Conservation (phyloP, 2,113 vertebrate genomes). For the Oreochromis niloticus region DNA sequence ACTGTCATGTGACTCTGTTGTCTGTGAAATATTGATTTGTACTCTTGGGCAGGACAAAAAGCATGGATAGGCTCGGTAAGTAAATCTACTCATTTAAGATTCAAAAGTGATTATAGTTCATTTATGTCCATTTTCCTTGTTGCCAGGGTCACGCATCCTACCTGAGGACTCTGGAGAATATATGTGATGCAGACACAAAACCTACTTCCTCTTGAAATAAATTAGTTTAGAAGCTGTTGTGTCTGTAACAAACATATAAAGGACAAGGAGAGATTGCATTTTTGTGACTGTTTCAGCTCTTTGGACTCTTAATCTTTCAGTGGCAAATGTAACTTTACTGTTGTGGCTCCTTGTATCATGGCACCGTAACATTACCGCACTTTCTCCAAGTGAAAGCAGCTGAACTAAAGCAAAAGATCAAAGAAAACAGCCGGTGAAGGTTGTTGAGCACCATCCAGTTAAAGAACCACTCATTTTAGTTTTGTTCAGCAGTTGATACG, state of each 20-base stretch:
- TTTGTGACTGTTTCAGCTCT: not conserved
- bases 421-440: not conserved
- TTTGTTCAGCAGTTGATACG: not conserved
- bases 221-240: not conserved
- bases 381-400: not conserved
- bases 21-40: not conserved
- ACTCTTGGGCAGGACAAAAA: not conserved
- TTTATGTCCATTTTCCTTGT: not conserved
- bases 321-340: not conserved
- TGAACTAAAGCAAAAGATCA: not conserved
- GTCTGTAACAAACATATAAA: not conserved
- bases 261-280: not conserved
- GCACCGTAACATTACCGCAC: accelerated
- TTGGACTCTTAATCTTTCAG: not conserved
- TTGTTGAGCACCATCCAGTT: not conserved
- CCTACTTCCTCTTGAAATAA: not conserved
- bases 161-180: not conserved
- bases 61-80: not conserved
- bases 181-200: not conserved
- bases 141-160: not conserved
- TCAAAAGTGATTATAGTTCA: not conserved
- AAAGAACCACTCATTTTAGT: not conserved
- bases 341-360: not conserved
- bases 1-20: not conserved
- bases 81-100: not conserved